These are phyloP conservation scores for Columba livia DNA, from an alignment of 2,113 vertebrate species.

Conservation along the genomic window DNA sequence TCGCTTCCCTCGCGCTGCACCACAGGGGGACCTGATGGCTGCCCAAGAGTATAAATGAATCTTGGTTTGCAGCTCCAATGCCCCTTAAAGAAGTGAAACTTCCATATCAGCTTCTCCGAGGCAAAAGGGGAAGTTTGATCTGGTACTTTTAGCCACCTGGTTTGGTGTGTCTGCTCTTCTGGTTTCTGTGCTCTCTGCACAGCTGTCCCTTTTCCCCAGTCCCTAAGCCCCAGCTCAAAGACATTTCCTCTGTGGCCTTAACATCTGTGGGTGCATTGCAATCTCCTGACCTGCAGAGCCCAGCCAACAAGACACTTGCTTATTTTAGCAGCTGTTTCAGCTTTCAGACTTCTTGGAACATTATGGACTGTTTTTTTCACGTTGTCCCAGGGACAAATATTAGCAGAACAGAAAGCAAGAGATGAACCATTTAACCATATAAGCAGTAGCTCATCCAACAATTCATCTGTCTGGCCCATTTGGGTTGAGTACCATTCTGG, in stretches of 20 bases:
- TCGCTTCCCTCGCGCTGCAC: not conserved
- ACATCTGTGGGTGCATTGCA: constrained; percentile 56
- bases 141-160: not conserved
- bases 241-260: constrained; percentile 45
- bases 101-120: not conserved
- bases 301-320: constrained; percentile 47
- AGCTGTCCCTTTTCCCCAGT: constrained; percentile 25
- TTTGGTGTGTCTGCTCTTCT: not conserved
- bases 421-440: constrained; percentile 7
- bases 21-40: not conserved
- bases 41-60: not conserved
- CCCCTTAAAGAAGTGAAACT: constrained; percentile 34
- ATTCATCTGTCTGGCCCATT: not conserved
- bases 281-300: constrained; percentile 33
- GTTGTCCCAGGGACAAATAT: constrained; percentile 40
- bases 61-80: not conserved
- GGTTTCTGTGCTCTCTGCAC: not conserved
- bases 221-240: constrained; percentile 20
- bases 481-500: not conserved
- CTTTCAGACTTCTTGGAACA: constrained; percentile 47
- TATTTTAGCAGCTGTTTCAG: constrained; percentile 69
- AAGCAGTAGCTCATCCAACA: not conserved
- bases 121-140: constrained; percentile 1
- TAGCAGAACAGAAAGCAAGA: constrained; percentile 14
- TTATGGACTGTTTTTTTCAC: constrained; percentile 7